Base-by-base conservation (phyloP, 2,113 vertebrate species). In the Seriola aureovittata region DNA sequence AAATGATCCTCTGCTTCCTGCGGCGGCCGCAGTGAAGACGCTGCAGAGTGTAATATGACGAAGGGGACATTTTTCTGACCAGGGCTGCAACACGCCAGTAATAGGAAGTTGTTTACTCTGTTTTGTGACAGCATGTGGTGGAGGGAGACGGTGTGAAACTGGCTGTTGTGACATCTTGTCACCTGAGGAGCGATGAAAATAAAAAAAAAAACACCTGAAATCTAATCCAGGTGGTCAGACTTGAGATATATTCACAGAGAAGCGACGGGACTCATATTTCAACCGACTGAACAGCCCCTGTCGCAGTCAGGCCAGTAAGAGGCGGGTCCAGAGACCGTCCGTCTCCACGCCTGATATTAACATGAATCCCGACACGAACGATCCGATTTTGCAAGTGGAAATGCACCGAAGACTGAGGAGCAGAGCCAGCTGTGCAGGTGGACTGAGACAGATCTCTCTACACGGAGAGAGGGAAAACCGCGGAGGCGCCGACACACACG, bases 191-290 rank as follows among this genome's bases (percentile, higher is more conserved):
- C 3, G 13, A 19, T 67, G 58, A 75, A 79, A 83, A 87, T 73
- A 36, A 62, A 78, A 80, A 75, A 29, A 29, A 29, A 29, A 77
- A 82, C 68, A 65, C 48, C 4, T 44, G 57, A 65, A 74, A 50
- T 57, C 34, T 29, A 80, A 65, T 69, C 73, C 80, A 84, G 80
- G 65, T 86, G 85, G 79, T 76, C 73, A 70, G 62, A 19, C 32
- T 29, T 4, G 71, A 69, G 63, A 42, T 36, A n/a, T 42, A 63
- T 73, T 86, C 54, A 38, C 68, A 50, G 19, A 32, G 46, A 69
- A 73, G 32, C 8, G 66, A 32, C 58, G 38, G n/a, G 40, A 57
- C 32, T 69, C 1, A 7, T 13, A 16, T 67, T 25, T 42, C 42
- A 40, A 59, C 21, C 38, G 3, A 21, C 3, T 0, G 1, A 48